Evolutionary conservation across 2,888 invertebrate genomes (phyloP).

Genomic region (Apantesis nais): DNA sequence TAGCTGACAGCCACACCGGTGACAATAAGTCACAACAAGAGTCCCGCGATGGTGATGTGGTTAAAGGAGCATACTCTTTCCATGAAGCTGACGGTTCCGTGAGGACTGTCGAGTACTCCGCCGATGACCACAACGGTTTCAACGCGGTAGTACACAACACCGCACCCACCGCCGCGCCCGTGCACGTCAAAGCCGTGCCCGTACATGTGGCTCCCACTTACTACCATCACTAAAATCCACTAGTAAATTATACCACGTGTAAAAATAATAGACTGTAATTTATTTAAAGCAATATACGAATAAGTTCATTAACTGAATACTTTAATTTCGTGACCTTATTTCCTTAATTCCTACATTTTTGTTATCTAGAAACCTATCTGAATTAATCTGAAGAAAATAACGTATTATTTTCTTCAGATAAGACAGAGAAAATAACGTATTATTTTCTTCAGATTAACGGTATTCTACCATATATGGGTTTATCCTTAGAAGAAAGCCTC

Average conservation of each 20-base stretch:
- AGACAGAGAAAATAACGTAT: no score
- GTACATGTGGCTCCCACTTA: slow-evolving; percentile 61
- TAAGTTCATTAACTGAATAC: slow-evolving; percentile 64
- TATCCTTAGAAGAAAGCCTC: no score
- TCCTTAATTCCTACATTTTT: slow-evolving; percentile 43
- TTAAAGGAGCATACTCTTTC: slow-evolving; percentile 80
- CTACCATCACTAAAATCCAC: slow-evolving; percentile 61
- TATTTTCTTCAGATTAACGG: no score
- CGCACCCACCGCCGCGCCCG: slow-evolving; percentile 31
- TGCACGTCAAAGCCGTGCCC: slow-evolving; percentile 67
- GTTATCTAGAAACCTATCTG: no score
- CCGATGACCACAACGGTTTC: slow-evolving; percentile 72
- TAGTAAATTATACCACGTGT: slow-evolving; percentile 8
- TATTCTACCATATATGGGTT: no score
- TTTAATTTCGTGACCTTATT: slow-evolving; percentile 63
- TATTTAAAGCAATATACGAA: slow-evolving; percentile 38
- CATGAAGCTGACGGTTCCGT: slow-evolving; percentile 81
- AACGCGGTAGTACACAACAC: slow-evolving; percentile 20
- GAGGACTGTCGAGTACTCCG: slow-evolving; percentile 80
- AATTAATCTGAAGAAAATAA: no score
- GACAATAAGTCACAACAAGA: slow-evolving; percentile 83
- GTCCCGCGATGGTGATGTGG: slow-evolving; percentile 77
- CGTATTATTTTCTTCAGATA: no score
- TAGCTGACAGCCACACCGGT: slow-evolving; percentile 81
- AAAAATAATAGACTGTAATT: slow-evolving; percentile 46